Conservation (phyloP, 2,888 invertebrate species). For the Noctua fimbriata region DNA sequence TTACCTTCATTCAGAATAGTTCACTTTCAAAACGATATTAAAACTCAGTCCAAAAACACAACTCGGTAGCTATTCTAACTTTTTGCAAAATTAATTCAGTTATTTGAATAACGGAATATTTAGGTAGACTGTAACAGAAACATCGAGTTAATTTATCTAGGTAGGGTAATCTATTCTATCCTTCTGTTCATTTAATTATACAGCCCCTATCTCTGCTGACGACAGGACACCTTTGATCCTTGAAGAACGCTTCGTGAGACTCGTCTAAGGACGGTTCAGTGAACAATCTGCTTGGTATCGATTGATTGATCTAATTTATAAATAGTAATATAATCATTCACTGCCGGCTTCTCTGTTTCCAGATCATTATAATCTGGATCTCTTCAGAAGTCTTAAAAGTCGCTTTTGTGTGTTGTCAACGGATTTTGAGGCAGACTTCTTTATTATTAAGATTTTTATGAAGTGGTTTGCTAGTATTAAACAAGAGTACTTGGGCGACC, state of each 20-base stretch:
- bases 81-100: slow-evolving; percentile 49
- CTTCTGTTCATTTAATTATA: slow-evolving; percentile 32
- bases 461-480: background rate
- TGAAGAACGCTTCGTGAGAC: slow-evolving; percentile 9
- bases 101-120: slow-evolving; percentile 52
- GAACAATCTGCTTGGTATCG: slow-evolving; percentile 3
- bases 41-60: slow-evolving; percentile 31
- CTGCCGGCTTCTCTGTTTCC: background rate
- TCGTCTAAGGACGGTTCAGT: slow-evolving; percentile 3
- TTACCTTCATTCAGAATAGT: slow-evolving; percentile 24
- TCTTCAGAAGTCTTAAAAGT: background rate
- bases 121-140: background rate
- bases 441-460: background rate
- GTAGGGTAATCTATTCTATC: slow-evolving; percentile 13
- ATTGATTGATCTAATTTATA: slow-evolving; percentile 2
- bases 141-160: slow-evolving; percentile 25
- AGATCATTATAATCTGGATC: background rate
- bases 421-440: background rate
- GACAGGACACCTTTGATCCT: slow-evolving; percentile 40
- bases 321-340: background rate
- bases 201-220: slow-evolving; percentile 27
- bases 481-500: background rate
- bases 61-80: slow-evolving; percentile 19
- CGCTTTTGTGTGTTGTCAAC: background rate
- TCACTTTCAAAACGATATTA: slow-evolving; percentile 19